Base-by-base conservation (phyloP, 1,140 invertebrate species). In the Zaprionus lachaisei region DNA sequence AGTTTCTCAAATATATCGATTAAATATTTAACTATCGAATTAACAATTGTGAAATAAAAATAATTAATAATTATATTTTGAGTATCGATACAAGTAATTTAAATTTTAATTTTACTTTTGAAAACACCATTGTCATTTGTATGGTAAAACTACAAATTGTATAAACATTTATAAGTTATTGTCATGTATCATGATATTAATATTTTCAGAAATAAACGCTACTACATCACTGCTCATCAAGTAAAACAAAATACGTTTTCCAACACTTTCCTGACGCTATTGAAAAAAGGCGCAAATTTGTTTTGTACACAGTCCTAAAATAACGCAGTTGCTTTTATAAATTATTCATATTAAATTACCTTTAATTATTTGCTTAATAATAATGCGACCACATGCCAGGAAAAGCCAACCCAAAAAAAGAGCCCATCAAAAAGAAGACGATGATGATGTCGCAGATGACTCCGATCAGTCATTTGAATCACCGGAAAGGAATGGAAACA, bases 401-500 rank as follows among this genome's bases (percentile, higher is more conserved):
- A 66, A 28, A 55, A 51, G 12, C 37, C 61, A 51, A 57, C 11
- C 24, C n/a, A 72, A 31, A 31, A 6, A 9, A 17, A 7, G 22
- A 17, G 6, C 34, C 6, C 41, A 61, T 15, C 14, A 31, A 34
- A 11, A 37, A 7, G 44, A 56, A 22, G 6, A 5, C 2, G 62
- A 41, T 28, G 62, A 41, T 26, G 24, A 26, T 0, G 5, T 6
- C 12, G 61, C 54, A 24, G 56, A 82, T 31, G 73, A 76, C 7
- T 31, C 28, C 2, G 49, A 56, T 1, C 15, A 5, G 3, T 9
- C 51, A 55, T 85, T 90, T 47, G 37, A 47, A 17, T 71, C 90
- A n/a, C 80, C 74, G 2, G 63, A 54, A 0, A 12, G 12, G 2
- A 56, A 83, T 1, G 31, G 79, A 4, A 67, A 24, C 14, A 91